Percentiles rank a stretch among this genome's conserved stretches.
Conservation (phyloP, 1,140 invertebrate genomes). For the Neotoxoptera formosana region DNA sequence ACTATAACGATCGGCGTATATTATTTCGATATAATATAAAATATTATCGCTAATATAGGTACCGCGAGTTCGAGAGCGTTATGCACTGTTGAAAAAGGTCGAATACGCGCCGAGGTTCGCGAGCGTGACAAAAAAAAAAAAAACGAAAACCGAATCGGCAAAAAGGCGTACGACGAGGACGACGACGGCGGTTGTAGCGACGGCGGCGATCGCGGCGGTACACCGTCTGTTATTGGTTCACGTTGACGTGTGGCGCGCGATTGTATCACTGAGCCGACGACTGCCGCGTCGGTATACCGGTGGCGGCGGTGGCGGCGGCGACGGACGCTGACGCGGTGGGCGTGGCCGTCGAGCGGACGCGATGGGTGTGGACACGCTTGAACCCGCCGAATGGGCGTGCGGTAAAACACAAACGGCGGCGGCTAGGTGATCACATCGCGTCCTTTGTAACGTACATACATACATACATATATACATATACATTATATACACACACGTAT, state of each 20-base stretch:
- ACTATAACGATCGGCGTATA: neutral
- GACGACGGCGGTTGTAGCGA: neutral
- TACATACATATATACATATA: no score
- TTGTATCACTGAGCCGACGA: conserved; percentile 4
- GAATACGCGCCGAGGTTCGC: no score
- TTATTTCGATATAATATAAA: no score
- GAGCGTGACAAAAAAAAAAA: neutral
- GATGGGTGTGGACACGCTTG: conserved; percentile 14
- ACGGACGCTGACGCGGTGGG: neutral
- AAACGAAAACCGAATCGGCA: neutral
- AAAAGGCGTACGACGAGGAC: neutral
- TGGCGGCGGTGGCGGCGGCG: neutral
- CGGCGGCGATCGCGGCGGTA: neutral
- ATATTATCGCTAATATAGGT: neutral
- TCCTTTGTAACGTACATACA: no score
- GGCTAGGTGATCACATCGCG: neutral
- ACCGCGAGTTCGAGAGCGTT: no score
- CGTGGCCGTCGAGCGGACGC: neutral
- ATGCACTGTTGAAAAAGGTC: no score
- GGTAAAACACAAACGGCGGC: conserved; percentile 33
- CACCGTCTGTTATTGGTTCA: neutral
- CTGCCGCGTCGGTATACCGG: neutral
- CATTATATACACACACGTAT: neutral
- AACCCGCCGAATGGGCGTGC: conserved; percentile 44
- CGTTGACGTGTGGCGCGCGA: conserved; percentile 31